Base-by-base conservation (phyloP, 2,797 vertebrate genomes). In the Cossypha heuglini region DNA sequence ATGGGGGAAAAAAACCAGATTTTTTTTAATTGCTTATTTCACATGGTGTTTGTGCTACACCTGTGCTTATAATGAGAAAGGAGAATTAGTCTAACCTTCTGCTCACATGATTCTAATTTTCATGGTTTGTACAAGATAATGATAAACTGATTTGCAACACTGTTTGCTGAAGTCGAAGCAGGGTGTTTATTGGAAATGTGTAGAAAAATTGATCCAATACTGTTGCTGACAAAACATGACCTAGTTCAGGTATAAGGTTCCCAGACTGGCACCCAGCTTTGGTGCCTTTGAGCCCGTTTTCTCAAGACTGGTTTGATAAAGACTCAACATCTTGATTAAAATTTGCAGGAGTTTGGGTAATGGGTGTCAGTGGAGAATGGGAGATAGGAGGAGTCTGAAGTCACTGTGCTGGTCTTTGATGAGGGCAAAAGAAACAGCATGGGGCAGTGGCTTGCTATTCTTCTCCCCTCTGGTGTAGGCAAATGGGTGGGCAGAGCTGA, bases 1-100 rank as follows among this genome's bases (percentile, higher is more conserved):
- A 99, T 98, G 98, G 92, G 88, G 80, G 31, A 38, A 98, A 99
- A 95, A 99, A 99, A 98, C 96, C 96, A 98, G 98, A 97, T 95
- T 98, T 98, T 98, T 98, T 98, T 99, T 99, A 99, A 99, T 99
- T 99, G 98, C 98, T 98, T 98, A 98, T 99, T 99, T 99, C 98
- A 97, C 98, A 97, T 98, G 98, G 95, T 98, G 97, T 98, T 98
- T 96, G 96, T 97, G 98, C 96, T 99, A 99, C 98, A 99, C 99
- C 99, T 99, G 99, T 98, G 98, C 98, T 97, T 98, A 98, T 99
- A 98, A 99, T 99, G 98, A 99, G 98, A 98, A 98, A 98, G 97
- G 98, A 98, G 98, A 98, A 98, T 98, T 98, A 98, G 97, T 97
- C 97, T 97, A 98, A 98, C 98, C 97, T 98, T 98, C 98, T 98